Evolutionary conservation across 2,797 vertebrate genomes (phyloP).

Genomic region (Petrocephalus sullivani): DNA sequence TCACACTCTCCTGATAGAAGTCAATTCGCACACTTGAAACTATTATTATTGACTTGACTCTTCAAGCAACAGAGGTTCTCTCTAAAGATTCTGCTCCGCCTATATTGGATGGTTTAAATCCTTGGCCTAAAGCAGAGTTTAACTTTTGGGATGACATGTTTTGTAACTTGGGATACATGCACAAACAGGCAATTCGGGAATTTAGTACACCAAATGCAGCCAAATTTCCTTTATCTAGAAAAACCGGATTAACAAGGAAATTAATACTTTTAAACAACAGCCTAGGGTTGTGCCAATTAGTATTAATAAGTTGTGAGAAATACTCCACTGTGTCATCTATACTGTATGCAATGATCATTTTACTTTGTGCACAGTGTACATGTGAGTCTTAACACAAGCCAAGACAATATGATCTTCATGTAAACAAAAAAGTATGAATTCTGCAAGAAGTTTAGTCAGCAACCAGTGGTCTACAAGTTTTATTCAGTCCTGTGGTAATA

Average conservation of each 20-base stretch:
- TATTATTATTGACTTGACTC: background rate
- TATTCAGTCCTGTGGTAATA: conserved; percentile 45
- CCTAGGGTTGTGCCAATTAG: too few relatives aligned
- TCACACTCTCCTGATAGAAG: background rate
- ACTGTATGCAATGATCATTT: background rate
- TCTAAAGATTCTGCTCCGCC: background rate
- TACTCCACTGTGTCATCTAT: background rate
- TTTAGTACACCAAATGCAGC: background rate
- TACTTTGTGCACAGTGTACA: too few relatives aligned
- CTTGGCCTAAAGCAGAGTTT: background rate
- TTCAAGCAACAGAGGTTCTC: background rate
- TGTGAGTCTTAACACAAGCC: too few relatives aligned
- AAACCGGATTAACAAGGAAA: too few relatives aligned
- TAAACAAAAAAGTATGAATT: too few relatives aligned
- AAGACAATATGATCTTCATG: too few relatives aligned
- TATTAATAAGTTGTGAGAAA: background rate
- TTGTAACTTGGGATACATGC: background rate
- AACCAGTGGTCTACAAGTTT: too few relatives aligned
- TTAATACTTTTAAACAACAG: too few relatives aligned
- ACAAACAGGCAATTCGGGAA: background rate
- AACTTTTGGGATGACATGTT: background rate
- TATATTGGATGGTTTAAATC: background rate
- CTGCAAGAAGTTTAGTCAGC: too few relatives aligned
- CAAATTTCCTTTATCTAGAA: background rate
- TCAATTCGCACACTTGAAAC: background rate